phyloP scores from a whole-genome alignment of 2,888 invertebrate genomes.

The Ennomos fuscantarius region DNA sequence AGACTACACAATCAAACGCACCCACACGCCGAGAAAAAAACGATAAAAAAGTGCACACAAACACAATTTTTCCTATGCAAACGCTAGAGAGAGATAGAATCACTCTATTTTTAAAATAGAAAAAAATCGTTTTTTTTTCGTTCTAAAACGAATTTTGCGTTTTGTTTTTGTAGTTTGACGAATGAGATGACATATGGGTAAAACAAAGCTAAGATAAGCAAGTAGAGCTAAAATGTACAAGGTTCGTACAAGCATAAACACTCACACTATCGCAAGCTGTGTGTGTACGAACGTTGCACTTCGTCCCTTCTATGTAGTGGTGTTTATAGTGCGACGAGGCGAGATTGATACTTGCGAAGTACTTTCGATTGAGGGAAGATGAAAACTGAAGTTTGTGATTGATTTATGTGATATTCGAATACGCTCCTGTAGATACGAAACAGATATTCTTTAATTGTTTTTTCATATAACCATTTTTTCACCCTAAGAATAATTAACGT shows the following conservation, averaged over 20 bases:
- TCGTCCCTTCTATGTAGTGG: conserved; percentile 62
- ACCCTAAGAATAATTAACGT: background rate
- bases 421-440: conserved; percentile 2
- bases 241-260: conserved; percentile 75
- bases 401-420: conserved; percentile 25
- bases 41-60: conserved; percentile 81
- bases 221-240: conserved; percentile 75
- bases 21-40: conserved; percentile 83
- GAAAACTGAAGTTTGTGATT: conserved; percentile 18
- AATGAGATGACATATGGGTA: conserved; percentile 58
- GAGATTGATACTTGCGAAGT: conserved; percentile 52
- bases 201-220: conserved; percentile 69
- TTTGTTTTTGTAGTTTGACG: conserved; percentile 39
- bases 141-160: conserved; percentile 29
- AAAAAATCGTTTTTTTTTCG: conserved; percentile 28
- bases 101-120: conserved; percentile 53
- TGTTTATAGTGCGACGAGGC: conserved; percentile 53
- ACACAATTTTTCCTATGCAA: conserved; percentile 51
- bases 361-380: conserved; percentile 39
- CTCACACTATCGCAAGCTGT: conserved; percentile 58
- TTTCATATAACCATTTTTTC: conserved; percentile 2
- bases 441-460: background rate
- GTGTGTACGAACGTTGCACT: conserved; percentile 70
- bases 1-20: conserved; percentile 78
- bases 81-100: conserved; percentile 52